Base-by-base conservation (phyloP, 1,140 invertebrate genomes). In the Macrobrachium nipponense region DNA sequence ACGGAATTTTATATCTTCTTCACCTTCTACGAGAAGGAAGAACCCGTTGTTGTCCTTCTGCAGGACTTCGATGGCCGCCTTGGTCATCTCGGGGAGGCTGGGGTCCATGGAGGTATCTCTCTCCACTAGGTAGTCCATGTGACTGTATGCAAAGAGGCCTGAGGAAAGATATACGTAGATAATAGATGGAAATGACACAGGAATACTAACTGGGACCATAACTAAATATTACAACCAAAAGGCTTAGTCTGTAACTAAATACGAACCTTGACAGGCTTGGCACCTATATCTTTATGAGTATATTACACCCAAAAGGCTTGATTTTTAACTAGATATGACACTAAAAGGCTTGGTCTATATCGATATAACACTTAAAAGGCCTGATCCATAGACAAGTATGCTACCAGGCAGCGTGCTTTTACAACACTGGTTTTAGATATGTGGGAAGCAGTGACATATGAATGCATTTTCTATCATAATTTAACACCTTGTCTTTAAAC, bases 41-140 rank as follows among this genome's bases (percentile, higher is more conserved):
- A 87, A 90, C 18, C 90, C 90, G 0, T 89, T 87, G 11, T 44
- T 27, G 59, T 80, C 87, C 3, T 77, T 86, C 75, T 87, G 44
- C 18, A 90, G 77, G 18, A 89, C 66, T 62, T 89, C 78, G 14
- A 90, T 79, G 17, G 90, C 90, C 5, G 86, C 88, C 27, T 59
- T 80, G 8, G 89, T 87, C 90, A 90, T 90, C 87, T 90, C 89
- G 5, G 70, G 79, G 1, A 90, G 77, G 60, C 82, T 82, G 20
- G 90, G 90, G 73, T 91, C 59, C 90, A 89, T 79, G 68, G 78
- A 58, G 17, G 15, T 89, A 85, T 78, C 82, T 44, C 80, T 44
- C 43, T 87, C 82, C 68, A 88, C 64, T 17, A 81, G 62, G 70
- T 89, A 89, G 66, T 89, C 82, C 87, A 89, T 85, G 73, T 89